A percentile compares a stretch with the other conserved stretches of the same genome.
Evolutionary conservation across 1,140 invertebrate species (phyloP).

Genomic region (Marisa cornuarietis): DNA sequence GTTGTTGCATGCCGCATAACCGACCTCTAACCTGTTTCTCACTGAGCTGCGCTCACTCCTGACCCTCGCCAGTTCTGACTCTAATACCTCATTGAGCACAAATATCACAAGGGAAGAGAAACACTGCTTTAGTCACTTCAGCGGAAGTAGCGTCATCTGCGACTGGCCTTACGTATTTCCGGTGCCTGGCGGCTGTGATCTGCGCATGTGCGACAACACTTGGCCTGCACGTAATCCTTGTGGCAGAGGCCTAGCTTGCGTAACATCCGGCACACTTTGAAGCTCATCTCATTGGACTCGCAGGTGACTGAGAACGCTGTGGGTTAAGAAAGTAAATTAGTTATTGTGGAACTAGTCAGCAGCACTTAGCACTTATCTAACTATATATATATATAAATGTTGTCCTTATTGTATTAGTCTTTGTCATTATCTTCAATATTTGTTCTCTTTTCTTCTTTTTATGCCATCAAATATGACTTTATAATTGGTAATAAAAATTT

Average conservation of each 20-base stretch:
- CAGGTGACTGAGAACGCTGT: slow-evolving; percentile 45
- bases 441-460: too few species aligned
- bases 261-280: slow-evolving; percentile 46
- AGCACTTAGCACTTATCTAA: too few species aligned
- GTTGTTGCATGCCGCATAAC: neutral
- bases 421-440: too few species aligned
- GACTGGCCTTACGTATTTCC: slow-evolving; percentile 13
- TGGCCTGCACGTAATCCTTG: slow-evolving; percentile 43
- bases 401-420: too few species aligned
- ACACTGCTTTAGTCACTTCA: neutral
- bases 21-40: neutral
- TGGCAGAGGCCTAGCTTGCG: slow-evolving; percentile 50
- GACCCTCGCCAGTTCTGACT: neutral
- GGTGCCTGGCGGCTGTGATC: slow-evolving; percentile 29
- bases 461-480: too few species aligned
- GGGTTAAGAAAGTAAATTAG: too few species aligned
- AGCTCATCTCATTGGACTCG: slow-evolving; percentile 49
- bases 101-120: neutral
- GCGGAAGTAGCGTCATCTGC: slow-evolving; percentile 4
- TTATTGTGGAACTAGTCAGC: too few species aligned
- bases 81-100: too few species aligned
- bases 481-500: too few species aligned
- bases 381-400: too few species aligned
- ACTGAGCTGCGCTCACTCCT: neutral
- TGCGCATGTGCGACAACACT: slow-evolving; percentile 54